Evolutionary conservation across 2,797 vertebrate genomes (phyloP).

Genomic region (Chiroxiphia lanceolata): DNA sequence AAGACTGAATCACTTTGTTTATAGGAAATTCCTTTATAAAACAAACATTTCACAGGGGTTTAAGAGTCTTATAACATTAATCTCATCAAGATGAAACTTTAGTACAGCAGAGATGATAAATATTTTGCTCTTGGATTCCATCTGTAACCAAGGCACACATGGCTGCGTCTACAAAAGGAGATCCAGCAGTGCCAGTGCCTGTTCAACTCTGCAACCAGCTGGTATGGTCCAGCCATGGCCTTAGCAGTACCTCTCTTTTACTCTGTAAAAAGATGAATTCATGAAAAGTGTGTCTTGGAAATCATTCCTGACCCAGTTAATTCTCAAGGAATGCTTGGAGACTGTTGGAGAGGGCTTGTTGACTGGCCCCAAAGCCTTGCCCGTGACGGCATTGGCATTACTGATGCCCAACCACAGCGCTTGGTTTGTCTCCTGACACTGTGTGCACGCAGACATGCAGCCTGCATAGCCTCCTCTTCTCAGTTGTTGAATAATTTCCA

Average conservation of each 20-base stretch:
- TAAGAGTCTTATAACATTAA: background rate
- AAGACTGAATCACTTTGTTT: background rate
- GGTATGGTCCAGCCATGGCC: accelerated
- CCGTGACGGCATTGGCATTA: accelerated
- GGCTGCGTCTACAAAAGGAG: background rate
- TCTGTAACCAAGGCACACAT: background rate
- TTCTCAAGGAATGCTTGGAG: background rate
- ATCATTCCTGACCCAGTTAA: background rate
- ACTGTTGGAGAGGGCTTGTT: background rate
- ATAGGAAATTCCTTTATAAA: background rate
- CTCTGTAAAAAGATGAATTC: background rate
- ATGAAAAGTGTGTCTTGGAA: background rate
- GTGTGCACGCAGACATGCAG: accelerated
- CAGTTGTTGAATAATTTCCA: background rate
- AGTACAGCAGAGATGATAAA: background rate
- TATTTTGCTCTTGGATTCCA: background rate
- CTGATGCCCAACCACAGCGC: accelerated
- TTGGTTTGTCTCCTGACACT: background rate
- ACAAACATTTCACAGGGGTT: background rate
- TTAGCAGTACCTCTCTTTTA: background rate
- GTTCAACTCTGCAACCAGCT: background rate
- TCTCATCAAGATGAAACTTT: background rate
- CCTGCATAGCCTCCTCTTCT: background rate
- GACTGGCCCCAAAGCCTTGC: background rate
- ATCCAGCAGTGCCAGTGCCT: background rate